Conservation (phyloP, 2,113 vertebrate species). For the Cryptotis parvus region DNA sequence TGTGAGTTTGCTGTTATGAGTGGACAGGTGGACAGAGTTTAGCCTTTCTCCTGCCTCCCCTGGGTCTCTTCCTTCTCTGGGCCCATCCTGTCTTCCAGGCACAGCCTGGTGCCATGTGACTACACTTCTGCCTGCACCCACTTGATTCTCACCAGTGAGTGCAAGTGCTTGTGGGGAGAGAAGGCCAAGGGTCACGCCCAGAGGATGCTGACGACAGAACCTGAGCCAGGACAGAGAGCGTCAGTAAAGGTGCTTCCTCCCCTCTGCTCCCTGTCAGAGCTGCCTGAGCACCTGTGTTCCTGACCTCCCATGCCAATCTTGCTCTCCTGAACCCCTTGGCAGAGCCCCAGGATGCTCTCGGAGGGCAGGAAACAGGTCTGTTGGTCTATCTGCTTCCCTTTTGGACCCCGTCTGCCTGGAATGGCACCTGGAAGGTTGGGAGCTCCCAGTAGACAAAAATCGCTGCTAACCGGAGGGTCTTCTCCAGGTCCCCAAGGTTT, state of each 20-base stretch:
- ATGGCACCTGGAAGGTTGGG: not conserved
- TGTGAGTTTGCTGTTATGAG: not conserved
- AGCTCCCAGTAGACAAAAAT: not conserved
- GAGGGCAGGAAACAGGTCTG: not conserved
- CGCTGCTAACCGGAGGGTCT: not conserved
- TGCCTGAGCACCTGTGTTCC: fast-evolving
- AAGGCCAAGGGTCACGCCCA: not conserved
- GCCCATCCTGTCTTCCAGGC: not conserved
- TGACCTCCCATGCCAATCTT: not conserved
- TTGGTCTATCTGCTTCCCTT: conserved; percentile 27
- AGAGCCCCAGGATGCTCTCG: not conserved
- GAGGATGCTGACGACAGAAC: not conserved
- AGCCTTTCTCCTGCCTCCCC: not conserved
- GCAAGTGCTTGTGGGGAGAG: not conserved
- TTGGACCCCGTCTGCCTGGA: not conserved
- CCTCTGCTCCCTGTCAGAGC: not conserved
- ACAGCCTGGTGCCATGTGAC: fast-evolving
- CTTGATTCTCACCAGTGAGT: not conserved
- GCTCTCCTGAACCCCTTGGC: not conserved
- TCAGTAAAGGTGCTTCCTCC: not conserved
- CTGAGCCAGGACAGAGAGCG: not conserved
- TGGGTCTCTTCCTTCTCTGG: too few relatives aligned
- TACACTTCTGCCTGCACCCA: not conserved
- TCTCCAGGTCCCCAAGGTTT: not conserved
- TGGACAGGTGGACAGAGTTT: not conserved